These are phyloP conservation scores for Caerostris darwini DNA, from an alignment of 1,140 invertebrate species.

Conservation along the genomic window DNA sequence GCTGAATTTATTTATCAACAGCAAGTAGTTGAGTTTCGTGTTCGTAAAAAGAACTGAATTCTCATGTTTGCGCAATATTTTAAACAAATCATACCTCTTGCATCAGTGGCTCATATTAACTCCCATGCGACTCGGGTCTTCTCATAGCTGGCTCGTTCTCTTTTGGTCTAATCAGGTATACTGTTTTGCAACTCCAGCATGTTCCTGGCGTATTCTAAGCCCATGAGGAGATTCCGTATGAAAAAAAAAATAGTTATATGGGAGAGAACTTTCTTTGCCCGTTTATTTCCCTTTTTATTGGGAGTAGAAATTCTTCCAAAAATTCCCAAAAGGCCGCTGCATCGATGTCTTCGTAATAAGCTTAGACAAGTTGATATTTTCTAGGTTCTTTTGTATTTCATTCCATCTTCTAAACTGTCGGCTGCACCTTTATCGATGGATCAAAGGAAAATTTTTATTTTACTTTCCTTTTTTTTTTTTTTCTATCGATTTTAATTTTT, in stretches of 20 bases:
- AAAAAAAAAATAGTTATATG: constrained; percentile 42
- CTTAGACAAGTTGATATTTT: constrained; percentile 77
- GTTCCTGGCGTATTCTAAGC: neutral
- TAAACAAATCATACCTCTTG: constrained; percentile 26
- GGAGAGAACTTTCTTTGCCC: constrained; percentile 50
- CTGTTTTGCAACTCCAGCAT: constrained; percentile 34
- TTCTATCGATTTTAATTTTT: constrained; percentile 72
- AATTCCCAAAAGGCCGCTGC: constrained; percentile 60
- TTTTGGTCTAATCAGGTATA: constrained; percentile 60
- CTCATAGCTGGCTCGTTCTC: neutral
- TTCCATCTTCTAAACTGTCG: constrained; percentile 59
- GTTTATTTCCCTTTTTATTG: constrained; percentile 72
- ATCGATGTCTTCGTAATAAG: constrained; percentile 73
- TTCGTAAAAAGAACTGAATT: neutral
- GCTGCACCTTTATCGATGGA: constrained; percentile 69
- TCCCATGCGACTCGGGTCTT: constrained; percentile 15
- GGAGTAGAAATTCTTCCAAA: constrained; percentile 56
- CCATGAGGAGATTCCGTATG: constrained; percentile 14
- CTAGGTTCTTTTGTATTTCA: constrained; percentile 73
- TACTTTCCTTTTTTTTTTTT: constrained; percentile 21
- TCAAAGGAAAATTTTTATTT: constrained; percentile 55
- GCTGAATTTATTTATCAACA: constrained; percentile 16
- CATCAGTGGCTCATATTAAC: constrained; percentile 29
- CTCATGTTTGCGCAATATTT: constrained; percentile 10
- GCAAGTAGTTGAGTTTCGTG: neutral